Base-by-base conservation (phyloP, 2,888 invertebrate species). In the Nomada hirtipes region DNA sequence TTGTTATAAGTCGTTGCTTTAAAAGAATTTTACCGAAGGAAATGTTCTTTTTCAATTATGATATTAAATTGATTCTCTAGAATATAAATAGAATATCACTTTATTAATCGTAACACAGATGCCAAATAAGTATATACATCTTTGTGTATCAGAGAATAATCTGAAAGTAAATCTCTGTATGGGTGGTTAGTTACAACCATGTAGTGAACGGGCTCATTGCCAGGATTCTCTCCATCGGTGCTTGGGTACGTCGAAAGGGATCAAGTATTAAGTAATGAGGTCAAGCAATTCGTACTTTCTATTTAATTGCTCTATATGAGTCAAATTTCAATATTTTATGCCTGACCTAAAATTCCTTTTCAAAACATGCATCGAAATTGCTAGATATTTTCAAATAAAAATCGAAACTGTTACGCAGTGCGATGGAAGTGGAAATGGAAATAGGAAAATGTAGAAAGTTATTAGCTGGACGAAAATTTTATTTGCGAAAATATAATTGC, bases 201-300 rank as follows among this genome's bases (percentile, higher is more conserved):
- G 55, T 53, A 63, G 61, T 9, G 73, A 61, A 71, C 61, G 67
- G 69, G 65, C 26, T 67, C 61, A 61, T 67, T 85, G 85, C 85
- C 79, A 76, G 63, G 55, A 77, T 71, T 73, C 63, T 29, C 73
- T 70, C 76, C 76, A 76, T 75, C 79, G 57, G 76, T 72, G 67
- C 52, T 67, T 63, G 70, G 77, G 77, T 86, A 80, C 70, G 79
- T 79, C 83, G 79, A 77, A 78, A 26, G 81, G 86, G 82, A 84
- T 86, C 85, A 88, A 84, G 60, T 68, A 75, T 79, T 82, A 82
- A 79, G 79, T 75, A 82, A 82, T 59, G 82, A 75, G 79, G 57
- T 60, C 63, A 68, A 71, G 60, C 36, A 47, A 67, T n/a, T 52
- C 74, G 55, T 79, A 75, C 70, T 68, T 75, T 75, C 67, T 57